phyloP scores from a whole-genome alignment of 2,888 invertebrate genomes.

The Aphodius sticticus region DNA sequence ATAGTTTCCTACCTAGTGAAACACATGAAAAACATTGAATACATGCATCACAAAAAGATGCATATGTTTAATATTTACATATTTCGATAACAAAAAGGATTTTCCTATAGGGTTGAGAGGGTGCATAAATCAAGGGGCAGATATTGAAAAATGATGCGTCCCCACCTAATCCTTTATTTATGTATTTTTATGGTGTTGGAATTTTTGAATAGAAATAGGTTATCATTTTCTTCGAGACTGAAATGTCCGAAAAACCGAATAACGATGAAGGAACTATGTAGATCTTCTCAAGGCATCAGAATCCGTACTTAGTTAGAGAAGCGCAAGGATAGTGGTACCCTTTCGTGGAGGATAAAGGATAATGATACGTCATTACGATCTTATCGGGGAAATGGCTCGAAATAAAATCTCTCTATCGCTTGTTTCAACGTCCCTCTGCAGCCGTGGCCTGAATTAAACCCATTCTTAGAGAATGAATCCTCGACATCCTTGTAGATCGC shows the following conservation, averaged over 20 bases:
- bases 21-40: not conserved
- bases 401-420: constrained; percentile 4
- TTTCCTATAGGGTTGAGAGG: not conserved
- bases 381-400: not conserved
- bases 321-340: not conserved
- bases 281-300: too few species aligned
- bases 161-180: not conserved
- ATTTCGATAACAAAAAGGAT: not conserved
- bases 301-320: not conserved
- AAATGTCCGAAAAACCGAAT: not conserved
- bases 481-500: not conserved
- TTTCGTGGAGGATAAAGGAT: not conserved
- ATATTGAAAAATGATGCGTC: not conserved
- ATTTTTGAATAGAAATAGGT: not conserved
- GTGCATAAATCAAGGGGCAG: not conserved
- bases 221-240: not conserved
- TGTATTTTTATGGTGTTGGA: not conserved
- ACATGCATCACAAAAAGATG: not conserved
- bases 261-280: too few species aligned
- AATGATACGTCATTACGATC: not conserved
- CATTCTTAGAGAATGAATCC: not conserved
- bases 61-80: not conserved
- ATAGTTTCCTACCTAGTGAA: not conserved
- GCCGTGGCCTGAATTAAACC: not conserved
- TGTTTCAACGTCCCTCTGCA: not conserved